Evolutionary conservation across 2,113 vertebrate genomes (phyloP).

Genomic region (Indicator indicator): DNA sequence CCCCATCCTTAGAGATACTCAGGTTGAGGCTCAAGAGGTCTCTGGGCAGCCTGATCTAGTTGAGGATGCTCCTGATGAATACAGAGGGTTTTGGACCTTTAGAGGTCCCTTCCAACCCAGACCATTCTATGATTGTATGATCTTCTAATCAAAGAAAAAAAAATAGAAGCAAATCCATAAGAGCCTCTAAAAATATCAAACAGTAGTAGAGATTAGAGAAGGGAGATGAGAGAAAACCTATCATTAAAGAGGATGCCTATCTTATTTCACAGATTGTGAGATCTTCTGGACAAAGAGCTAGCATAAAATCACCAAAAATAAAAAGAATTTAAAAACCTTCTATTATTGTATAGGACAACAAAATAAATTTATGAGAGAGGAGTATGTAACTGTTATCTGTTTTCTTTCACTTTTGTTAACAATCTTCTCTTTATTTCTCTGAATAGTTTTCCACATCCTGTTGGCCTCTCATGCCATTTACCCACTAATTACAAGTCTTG

Average conservation of each 20-base stretch:
- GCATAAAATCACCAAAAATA: neutral
- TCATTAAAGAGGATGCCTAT: neutral
- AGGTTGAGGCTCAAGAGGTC: too few relatives aligned
- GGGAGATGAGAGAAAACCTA: neutral
- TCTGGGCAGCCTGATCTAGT: too few relatives aligned
- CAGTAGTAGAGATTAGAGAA: neutral
- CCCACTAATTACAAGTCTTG: neutral
- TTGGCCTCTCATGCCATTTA: neutral
- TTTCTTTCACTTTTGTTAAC: neutral
- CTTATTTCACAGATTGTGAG: neutral
- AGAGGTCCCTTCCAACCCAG: too few relatives aligned
- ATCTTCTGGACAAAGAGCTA: neutral
- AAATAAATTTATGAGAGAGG: neutral
- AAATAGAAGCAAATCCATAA: neutral
- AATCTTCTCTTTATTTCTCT: neutral
- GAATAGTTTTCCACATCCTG: neutral
- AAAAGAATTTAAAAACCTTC: rapidly evolving
- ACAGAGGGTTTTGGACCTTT: too few relatives aligned
- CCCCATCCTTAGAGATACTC: too few relatives aligned
- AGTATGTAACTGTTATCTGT: rapidly evolving
- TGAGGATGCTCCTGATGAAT: too few relatives aligned
- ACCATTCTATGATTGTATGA: too few relatives aligned
- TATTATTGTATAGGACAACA: neutral
- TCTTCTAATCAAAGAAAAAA: too few relatives aligned
- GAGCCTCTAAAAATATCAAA: neutral